Evolutionary conservation across 2,113 vertebrate species (phyloP).

Genomic region (Plestiodon gilberti): DNA sequence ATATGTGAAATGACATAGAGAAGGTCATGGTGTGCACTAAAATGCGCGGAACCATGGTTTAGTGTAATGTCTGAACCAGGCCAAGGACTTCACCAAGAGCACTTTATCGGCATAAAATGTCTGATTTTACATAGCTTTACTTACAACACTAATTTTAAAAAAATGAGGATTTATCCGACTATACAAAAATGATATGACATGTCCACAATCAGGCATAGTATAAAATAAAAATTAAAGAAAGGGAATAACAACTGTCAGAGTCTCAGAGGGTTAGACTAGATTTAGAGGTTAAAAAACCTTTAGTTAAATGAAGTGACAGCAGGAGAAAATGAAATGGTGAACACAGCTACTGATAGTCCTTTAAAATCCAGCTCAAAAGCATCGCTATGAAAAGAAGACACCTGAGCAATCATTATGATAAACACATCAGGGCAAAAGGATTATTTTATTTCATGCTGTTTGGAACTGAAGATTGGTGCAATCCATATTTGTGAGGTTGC

Average conservation of each 20-base stretch:
- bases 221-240: neutral
- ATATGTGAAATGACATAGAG: no score
- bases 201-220: neutral
- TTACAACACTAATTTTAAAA: neutral
- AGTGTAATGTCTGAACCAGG: no score
- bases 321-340: conserved; percentile 34
- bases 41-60: no score
- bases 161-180: neutral
- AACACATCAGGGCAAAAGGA: conserved; percentile 56
- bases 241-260: neutral
- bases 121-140: neutral
- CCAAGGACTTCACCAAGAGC: neutral
- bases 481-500: conserved; percentile 52
- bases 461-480: conserved; percentile 60
- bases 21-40: no score
- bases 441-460: conserved; percentile 66
- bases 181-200: neutral
- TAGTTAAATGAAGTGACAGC: conserved; percentile 32
- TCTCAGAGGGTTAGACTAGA: neutral
- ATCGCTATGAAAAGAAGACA: conserved; percentile 44
- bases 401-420: conserved; percentile 56
- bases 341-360: conserved; percentile 23
- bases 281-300: neutral
- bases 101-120: neutral
- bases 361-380: conserved; percentile 46